Base-by-base conservation (phyloP, 2,888 invertebrate genomes). In the Ophion ellenae region DNA sequence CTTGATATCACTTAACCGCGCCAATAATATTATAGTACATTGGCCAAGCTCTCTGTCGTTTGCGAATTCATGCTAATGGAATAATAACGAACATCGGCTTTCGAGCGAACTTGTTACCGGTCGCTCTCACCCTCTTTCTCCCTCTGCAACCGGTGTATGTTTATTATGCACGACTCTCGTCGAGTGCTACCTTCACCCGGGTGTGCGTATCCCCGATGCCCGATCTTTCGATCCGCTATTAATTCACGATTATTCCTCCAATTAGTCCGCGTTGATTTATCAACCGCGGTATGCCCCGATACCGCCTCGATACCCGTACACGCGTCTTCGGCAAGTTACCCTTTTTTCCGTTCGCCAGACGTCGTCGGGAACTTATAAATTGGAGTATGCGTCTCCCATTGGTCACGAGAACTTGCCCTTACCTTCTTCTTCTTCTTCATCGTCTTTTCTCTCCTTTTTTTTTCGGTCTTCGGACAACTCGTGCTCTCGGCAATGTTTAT, bases 1-100 rank as follows among this genome's bases (percentile, higher is more conserved):
- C 87, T 87, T 87, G 87, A 87, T 87, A 86, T 88, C 88, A 89
- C 87, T 89, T 87, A 88, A 88, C 88, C 83, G 82, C 81, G 71
- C 32, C 82, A 82, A 86, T 86, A 80, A 86, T 82, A 84, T 78
- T 77, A 82, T 63, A 76, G 76, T 82, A 82, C 80, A 85, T 82
- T 84, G 83, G 78, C 83, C 80, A 82, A 86, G 66, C 86, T 47
- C 47, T 14, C 11, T 85, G 84, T 85, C 86, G 84, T 86, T 87
- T 81, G 71, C 61, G 74, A 85, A 87, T 87, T 87, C 79, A 85
- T 84, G 87, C 84, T 88, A 88, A 88, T 88, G 87, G 86, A 88
- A 88, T 88, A 88, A 84, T 83, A 83, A 85, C 85, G 83, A 82
- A 81, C 83, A 69, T 47, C 47, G 70, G 47, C 70, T 64, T 66